Conservation (phyloP, 2,888 invertebrate genomes). For the Cheilosia soror region DNA sequence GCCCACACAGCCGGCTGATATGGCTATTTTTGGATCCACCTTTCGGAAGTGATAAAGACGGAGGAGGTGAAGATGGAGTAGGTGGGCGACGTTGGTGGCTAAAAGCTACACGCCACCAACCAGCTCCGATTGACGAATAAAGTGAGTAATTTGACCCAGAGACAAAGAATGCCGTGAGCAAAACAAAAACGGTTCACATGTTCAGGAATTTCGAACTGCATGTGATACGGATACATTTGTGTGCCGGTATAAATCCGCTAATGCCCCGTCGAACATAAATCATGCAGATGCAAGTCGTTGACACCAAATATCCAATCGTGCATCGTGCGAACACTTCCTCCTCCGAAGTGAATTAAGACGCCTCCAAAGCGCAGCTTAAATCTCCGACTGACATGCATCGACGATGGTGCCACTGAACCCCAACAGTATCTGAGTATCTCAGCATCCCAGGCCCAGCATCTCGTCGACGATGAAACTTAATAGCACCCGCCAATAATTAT, state of each 20-base stretch:
- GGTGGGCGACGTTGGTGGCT: conserved; percentile 70
- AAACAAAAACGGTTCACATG: conserved; percentile 63
- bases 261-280: conserved; percentile 70
- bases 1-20: conserved; percentile 23
- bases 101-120: conserved; percentile 6
- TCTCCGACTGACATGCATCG: conserved; percentile 66
- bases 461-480: conserved; percentile 38
- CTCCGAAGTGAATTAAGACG: conserved; percentile 70
- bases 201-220: conserved; percentile 3
- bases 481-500: conserved; percentile 43
- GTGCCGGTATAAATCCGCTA: conserved; percentile 39
- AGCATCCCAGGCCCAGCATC: conserved; percentile 44
- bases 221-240: conserved; percentile 37
- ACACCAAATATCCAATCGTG: conserved; percentile 74
- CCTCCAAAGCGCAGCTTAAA: conserved; percentile 69
- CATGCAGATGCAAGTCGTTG: conserved; percentile 74
- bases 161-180: conserved; percentile 70
- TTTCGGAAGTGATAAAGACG: conserved; percentile 26
- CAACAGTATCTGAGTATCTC: conserved; percentile 38
- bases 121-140: conserved; percentile 59
- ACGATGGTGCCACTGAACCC: conserved; percentile 67
- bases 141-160: conserved; percentile 74
- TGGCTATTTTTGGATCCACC: conserved; percentile 61
- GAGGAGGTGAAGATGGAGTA: background rate
- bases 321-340: conserved; percentile 74